Percentiles rank a stretch among this genome's conserved stretches.
phyloP scores from a whole-genome alignment of 1,140 invertebrate genomes.

The Drosophila oshimai region DNA sequence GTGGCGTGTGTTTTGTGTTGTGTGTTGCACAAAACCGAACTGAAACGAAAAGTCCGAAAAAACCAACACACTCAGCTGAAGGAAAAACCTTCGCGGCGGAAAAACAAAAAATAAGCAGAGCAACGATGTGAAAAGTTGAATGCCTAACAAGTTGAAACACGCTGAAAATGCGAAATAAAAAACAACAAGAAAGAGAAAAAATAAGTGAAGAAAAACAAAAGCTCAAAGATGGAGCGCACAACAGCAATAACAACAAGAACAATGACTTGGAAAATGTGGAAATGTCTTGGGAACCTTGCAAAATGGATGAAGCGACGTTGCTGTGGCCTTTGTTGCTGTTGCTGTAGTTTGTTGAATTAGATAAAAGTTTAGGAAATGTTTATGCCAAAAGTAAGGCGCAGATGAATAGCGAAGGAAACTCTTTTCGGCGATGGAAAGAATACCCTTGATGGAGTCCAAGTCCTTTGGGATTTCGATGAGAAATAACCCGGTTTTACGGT shows the following conservation, averaged over 20 bases:
- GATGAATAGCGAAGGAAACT: slow-evolving; percentile 29
- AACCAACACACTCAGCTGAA: slow-evolving; percentile 12
- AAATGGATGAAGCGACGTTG: slow-evolving; percentile 54
- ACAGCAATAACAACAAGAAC: slow-evolving; percentile 44
- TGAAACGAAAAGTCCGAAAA: slow-evolving; percentile 48
- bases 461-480: background rate
- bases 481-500: background rate
- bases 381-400: slow-evolving; percentile 64
- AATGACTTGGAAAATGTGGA: slow-evolving; percentile 77
- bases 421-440: background rate
- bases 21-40: slow-evolving; percentile 50
- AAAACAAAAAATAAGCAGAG: slow-evolving; percentile 32
- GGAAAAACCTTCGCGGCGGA: slow-evolving; percentile 41
- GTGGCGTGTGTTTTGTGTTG: slow-evolving; percentile 41
- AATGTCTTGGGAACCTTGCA: slow-evolving; percentile 76
- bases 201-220: slow-evolving; percentile 49
- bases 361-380: slow-evolving; percentile 80
- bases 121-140: slow-evolving; percentile 78
- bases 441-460: background rate
- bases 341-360: slow-evolving; percentile 77
- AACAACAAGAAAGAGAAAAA: slow-evolving; percentile 12
- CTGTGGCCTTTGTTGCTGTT: slow-evolving; percentile 5
- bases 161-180: slow-evolving; percentile 53
- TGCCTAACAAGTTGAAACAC: slow-evolving; percentile 76
- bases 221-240: slow-evolving; percentile 41